Evolutionary conservation across 35 echinoderm and acorn worm genomes (phyloP).

Genomic region (Stichopus chloronotus): DNA sequence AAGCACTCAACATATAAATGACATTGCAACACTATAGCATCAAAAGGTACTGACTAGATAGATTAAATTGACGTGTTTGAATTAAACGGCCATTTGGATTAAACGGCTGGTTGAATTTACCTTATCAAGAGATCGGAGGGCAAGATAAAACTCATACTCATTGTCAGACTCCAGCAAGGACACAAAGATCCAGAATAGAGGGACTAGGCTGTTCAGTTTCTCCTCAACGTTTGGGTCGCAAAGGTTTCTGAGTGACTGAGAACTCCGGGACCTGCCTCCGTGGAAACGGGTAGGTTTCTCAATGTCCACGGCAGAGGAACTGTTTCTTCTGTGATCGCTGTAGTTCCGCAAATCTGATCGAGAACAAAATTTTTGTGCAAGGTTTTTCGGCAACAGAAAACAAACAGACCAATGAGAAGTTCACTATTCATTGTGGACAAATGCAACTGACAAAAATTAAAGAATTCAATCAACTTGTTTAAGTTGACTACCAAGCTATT

Average conservation of each 20-base stretch:
- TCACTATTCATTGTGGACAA: no score
- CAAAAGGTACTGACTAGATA: no score
- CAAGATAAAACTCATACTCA: slow-evolving; percentile 95
- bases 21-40: no score
- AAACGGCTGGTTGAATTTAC: slow-evolving; percentile 12
- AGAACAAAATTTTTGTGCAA: neutral
- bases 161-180: slow-evolving; percentile 94
- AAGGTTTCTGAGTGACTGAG: slow-evolving; percentile 79
- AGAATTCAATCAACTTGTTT: no score
- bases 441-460: no score
- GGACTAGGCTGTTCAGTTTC: slow-evolving; percentile 70
- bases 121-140: slow-evolving; percentile 88
- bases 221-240: slow-evolving; percentile 87
- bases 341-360: slow-evolving; percentile 56
- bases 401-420: no score
- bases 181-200: slow-evolving; percentile 96
- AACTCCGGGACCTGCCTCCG: slow-evolving; percentile 65
- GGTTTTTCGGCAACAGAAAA: no score
- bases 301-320: slow-evolving; percentile 79
- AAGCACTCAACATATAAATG: no score
- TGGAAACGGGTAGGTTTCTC: slow-evolving; percentile 76
- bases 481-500: no score
- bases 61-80: no score
- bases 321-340: slow-evolving; percentile 76
- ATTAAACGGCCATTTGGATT: no score